Evolutionary conservation across 2,113 vertebrate genomes (phyloP), one percentile per base, ranked within the genome.

Genomic region (Oncorhynchus kisutch): DNA sequence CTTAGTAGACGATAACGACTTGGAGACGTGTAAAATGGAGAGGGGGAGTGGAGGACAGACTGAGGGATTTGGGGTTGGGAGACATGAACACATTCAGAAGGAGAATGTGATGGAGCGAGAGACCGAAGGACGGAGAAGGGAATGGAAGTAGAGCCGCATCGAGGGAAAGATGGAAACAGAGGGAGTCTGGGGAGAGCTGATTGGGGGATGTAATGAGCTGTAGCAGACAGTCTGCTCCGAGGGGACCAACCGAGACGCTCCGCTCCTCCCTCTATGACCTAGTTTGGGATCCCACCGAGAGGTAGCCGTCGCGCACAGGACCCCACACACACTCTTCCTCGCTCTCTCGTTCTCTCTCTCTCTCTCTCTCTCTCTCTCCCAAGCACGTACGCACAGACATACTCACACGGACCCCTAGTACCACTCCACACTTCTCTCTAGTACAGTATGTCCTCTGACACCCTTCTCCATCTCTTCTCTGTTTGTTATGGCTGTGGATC

Each of bases 151-250:
- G 51, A 54, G 49, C 14, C 11, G 49, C 11, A 16, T 16, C 4
- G 49, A 54, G 16, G 51, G 16, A 18, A 54, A 4, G 51, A 54
- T 54, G 8, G 59, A 31, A 3, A 31, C 5, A 24, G 65, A 27
- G 25, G 27, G 25, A 24, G 27, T 67, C 29, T 67, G 7, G 25
- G 65, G 45, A 24, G 29, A 78, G 82, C 73, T 85, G 85, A 85
- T 82, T 71, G 82, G 84, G 86, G 83, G 57, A 73, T 14, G 27
- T 67, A 67, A 67, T 67, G 65, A 29, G 65, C 65, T 67, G 24
- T 16, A 66, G 22, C 64, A 67, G 80, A 71, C 81, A 27, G 80
- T 25, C 5, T 12, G 65, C 71, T 67, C 84, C 54, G 27, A 14
- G 4, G 84, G 79, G 76, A 83, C 34, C 45, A 14, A 59, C 65